Evolutionary conservation across 2,797 vertebrate species (phyloP).

Genomic region (Trachops cirrhosus): DNA sequence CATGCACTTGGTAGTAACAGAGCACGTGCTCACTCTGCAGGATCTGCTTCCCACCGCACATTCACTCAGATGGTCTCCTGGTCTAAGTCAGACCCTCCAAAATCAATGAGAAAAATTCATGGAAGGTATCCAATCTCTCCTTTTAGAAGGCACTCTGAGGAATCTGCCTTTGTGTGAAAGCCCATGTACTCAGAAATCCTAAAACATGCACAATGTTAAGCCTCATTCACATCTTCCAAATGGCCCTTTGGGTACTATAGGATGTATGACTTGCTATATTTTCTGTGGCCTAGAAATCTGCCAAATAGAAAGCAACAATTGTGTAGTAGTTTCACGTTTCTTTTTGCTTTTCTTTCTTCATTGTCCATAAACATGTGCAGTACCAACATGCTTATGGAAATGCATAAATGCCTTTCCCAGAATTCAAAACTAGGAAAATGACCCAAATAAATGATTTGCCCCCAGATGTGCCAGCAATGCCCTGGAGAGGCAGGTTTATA

Average conservation of each 20-base stretch:
- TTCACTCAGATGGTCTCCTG: neutral
- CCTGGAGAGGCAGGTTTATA: neutral
- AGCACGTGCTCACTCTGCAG: neutral
- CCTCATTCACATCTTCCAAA: neutral
- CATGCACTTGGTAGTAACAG: neutral
- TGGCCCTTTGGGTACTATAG: neutral
- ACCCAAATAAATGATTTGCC: neutral
- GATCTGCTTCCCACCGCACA: neutral
- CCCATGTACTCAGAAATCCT: neutral
- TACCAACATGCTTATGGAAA: neutral
- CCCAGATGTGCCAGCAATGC: neutral
- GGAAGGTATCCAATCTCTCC: neutral
- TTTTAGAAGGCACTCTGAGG: neutral
- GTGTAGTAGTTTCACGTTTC: neutral
- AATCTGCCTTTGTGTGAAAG: neutral
- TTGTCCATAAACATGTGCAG: neutral
- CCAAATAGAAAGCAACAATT: neutral
- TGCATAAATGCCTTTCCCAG: no score
- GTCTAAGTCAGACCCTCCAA: neutral
- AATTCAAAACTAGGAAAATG: no score
- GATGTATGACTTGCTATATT: neutral
- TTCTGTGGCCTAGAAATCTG: neutral
- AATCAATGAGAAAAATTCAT: constrained; percentile 13
- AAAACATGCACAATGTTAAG: neutral
- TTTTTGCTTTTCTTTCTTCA: neutral